A percentile compares a stretch with the other conserved stretches of the same genome.
phyloP scores from a whole-genome alignment of 2,888 invertebrate species.

The Pyrrhia umbra region DNA sequence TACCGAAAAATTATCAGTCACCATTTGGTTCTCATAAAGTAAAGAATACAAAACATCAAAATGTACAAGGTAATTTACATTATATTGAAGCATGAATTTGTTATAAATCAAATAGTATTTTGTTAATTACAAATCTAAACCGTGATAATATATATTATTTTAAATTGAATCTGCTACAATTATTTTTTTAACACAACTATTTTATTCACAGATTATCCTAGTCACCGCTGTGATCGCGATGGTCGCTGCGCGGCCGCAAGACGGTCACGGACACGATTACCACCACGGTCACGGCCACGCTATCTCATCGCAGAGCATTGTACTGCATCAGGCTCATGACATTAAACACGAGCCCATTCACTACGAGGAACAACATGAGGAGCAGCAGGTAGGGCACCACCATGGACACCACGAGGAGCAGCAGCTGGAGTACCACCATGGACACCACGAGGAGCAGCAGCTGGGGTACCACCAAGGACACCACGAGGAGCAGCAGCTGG shows the following conservation, averaged over 20 bases:
- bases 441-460: slow-evolving; percentile 70
- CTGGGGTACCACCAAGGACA: slow-evolving; percentile 60
- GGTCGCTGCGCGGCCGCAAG: slow-evolving; percentile 52
- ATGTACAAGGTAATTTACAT: slow-evolving; percentile 47
- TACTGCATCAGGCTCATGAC: slow-evolving; percentile 64
- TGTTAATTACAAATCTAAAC: too few species aligned
- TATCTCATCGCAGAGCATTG: slow-evolving; percentile 73
- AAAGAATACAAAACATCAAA: slow-evolving; percentile 26
- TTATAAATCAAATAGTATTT: too few species aligned
- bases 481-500: slow-evolving; percentile 58
- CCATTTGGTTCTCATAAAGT: slow-evolving; percentile 18
- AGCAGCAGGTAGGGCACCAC: slow-evolving; percentile 20
- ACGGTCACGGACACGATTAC: slow-evolving; percentile 46
- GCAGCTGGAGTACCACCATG: slow-evolving; percentile 70
- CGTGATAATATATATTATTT: too few species aligned
- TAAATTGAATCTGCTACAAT: background rate
- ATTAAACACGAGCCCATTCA: slow-evolving; percentile 30
- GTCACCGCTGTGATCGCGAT: slow-evolving; percentile 48
- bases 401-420: slow-evolving; percentile 36
- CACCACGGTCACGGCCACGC: slow-evolving; percentile 69
- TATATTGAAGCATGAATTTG: too few species aligned
- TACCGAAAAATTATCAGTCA: slow-evolving; percentile 39
- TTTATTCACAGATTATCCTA: background rate
- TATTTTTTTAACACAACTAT: too few species aligned
- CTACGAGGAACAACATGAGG: slow-evolving; percentile 42